Conservation (phyloP, 2,888 invertebrate genomes). For the Dryobotodes eremita region DNA sequence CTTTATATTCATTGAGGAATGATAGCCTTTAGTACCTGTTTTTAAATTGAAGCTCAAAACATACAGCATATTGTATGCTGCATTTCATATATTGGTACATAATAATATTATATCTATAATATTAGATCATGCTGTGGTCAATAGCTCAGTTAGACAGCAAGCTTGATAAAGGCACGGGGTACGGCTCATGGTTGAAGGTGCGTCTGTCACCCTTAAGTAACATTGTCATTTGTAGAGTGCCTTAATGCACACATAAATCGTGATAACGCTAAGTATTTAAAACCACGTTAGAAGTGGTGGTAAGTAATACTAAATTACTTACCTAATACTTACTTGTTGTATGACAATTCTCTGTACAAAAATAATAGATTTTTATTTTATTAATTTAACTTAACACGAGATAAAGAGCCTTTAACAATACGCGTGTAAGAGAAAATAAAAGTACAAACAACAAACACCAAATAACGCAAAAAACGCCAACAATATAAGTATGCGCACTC, state of each 20-base stretch:
- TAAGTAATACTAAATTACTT: too few species aligned
- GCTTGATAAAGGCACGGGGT: neutral
- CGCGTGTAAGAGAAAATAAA: neutral
- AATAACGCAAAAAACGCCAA: slow-evolving; percentile 12
- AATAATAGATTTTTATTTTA: too few species aligned
- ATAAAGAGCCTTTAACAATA: neutral
- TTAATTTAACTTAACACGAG: neutral
- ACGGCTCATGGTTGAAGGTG: neutral
- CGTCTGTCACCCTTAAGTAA: neutral
- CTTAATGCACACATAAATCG: slow-evolving; percentile 12
- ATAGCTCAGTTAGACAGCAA: neutral
- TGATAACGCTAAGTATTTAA: slow-evolving; percentile 2
- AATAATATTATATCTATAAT: neutral
- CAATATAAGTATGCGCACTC: slow-evolving; percentile 35
- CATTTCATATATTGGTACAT: neutral
- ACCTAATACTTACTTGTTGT: neutral
- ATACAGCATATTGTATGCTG: neutral
- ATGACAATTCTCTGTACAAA: too few species aligned
- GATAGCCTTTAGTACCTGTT: neutral
- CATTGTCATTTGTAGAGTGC: neutral
- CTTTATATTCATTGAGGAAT: neutral
- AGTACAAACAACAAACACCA: neutral
- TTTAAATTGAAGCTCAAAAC: neutral
- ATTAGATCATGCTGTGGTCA: neutral
- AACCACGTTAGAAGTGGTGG: neutral